Conservation (phyloP, 2,113 vertebrate genomes). For the Himantopus leucocephalus region DNA sequence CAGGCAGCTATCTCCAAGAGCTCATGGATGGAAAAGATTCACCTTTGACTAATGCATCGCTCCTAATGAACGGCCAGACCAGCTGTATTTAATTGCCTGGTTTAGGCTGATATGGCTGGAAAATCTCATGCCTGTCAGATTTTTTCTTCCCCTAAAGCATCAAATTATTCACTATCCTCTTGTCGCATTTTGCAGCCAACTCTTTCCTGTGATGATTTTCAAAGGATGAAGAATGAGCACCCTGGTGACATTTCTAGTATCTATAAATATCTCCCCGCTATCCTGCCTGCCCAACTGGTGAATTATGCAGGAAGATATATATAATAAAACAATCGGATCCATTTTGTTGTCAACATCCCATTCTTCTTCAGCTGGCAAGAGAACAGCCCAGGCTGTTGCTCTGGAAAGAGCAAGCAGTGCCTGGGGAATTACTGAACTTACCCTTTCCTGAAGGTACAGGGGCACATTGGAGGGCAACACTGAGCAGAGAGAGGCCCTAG, state of each 20-base stretch:
- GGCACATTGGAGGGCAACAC: background rate
- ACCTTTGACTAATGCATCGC: background rate
- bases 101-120: background rate
- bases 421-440: background rate
- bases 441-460: background rate
- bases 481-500: background rate
- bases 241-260: constrained; percentile 55
- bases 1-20: background rate
- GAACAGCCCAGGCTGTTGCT: background rate
- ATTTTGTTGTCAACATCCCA: constrained; percentile 24
- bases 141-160: background rate
- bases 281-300: constrained; percentile 32
- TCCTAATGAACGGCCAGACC: background rate
- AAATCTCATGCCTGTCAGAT: background rate
- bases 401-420: background rate
- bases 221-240: constrained; percentile 51
- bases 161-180: constrained; percentile 3
- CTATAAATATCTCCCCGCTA: constrained; percentile 56
- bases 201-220: constrained; percentile 31
- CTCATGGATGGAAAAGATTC: background rate
- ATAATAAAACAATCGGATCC: constrained; percentile 46
- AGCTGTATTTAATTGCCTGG: background rate
- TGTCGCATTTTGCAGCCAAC: constrained; percentile 23
- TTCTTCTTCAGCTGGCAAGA: constrained; percentile 22
- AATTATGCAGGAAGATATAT: constrained; percentile 59